Percentiles rank a stretch among this genome's conserved stretches.
These are phyloP conservation scores for Caenorhabditis elegans DNA, from an alignment of 1,140 invertebrate species.

Conservation along the genomic window WBcel235 BX284605.5:5577501-5578000, in stretches of 20 bases:
- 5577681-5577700: too few species aligned
- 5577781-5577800: background rate
- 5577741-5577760: background rate
- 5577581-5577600: too few species aligned
- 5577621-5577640: too few species aligned
- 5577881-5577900: constrained; percentile 81
- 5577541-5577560: too few species aligned
- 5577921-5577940: constrained; percentile 97
- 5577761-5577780: constrained; percentile 21
- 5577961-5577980: constrained; percentile 95
- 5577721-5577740: too few species aligned
- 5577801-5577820: background rate
- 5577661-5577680: too few species aligned
- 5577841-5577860: constrained; percentile 27
- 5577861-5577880: background rate
- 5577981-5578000: constrained; percentile 85
- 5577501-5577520: too few species aligned
- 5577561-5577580: too few species aligned
- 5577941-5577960: constrained; percentile 92
- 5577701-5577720: too few species aligned
- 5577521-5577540: too few species aligned
- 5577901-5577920: constrained; percentile 93
- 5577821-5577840: background rate
- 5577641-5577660: too few species aligned
- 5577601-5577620: too few species aligned